phyloP scores from a whole-genome alignment of 2,113 vertebrate genomes.

The Cacatua alba region DNA sequence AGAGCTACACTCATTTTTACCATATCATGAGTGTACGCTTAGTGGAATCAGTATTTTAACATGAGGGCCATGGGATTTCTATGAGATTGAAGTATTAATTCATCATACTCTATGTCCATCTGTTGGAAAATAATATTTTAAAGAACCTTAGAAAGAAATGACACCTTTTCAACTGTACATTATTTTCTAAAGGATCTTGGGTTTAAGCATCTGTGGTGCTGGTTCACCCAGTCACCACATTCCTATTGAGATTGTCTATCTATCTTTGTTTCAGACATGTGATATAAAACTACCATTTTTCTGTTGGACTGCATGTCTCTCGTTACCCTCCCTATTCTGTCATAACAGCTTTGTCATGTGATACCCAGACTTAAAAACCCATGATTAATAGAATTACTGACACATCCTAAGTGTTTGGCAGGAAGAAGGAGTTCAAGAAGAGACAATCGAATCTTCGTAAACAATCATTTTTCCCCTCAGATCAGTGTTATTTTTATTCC shows the following conservation, averaged over 20 bases:
- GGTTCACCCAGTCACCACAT: neutral
- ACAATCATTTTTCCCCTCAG: neutral
- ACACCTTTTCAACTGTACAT: neutral
- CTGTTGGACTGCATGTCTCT: neutral
- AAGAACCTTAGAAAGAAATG: neutral
- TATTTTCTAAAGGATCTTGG: neutral
- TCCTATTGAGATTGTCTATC: neutral
- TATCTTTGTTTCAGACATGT: neutral
- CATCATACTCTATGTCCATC: neutral
- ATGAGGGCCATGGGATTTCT: neutral
- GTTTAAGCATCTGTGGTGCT: neutral
- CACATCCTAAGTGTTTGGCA: neutral
- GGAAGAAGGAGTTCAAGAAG: neutral
- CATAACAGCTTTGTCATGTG: accelerated
- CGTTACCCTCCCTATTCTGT: neutral
- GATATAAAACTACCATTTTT: neutral
- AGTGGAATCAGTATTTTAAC: neutral
- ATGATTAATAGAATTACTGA: neutral
- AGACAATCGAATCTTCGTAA: neutral
- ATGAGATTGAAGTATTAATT: neutral
- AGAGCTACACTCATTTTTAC: neutral
- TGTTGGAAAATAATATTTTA: neutral
- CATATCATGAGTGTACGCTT: neutral
- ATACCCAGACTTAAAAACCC: neutral
- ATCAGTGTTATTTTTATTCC: neutral